phyloP scores from a whole-genome alignment of 2,797 vertebrate species.

The Geotrypetes seraphini region DNA sequence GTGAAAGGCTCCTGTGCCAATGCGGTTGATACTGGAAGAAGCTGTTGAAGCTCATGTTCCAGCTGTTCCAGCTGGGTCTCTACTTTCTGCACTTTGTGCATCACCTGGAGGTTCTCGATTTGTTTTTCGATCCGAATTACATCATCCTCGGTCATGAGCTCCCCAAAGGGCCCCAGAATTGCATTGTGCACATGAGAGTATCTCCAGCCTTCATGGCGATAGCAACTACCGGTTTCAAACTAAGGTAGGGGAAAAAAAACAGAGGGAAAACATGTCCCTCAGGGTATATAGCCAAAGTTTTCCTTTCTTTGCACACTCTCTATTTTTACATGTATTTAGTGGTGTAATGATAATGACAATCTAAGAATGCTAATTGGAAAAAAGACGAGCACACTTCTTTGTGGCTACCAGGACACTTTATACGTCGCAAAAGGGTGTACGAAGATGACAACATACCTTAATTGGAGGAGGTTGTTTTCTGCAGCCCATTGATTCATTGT shows the following conservation, averaged over 20 bases:
- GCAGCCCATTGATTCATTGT: neutral
- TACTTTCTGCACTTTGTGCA: conserved; percentile 78
- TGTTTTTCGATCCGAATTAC: conserved; percentile 81
- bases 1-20: conserved; percentile 64
- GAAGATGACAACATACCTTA: neutral
- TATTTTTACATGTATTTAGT: conserved; percentile 77
- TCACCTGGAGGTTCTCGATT: conserved; percentile 88
- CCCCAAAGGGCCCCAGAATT: conserved; percentile 79
- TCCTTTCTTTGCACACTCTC: conserved; percentile 45
- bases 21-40: conserved; percentile 65
- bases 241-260: conserved; percentile 65
- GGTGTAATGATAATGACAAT: conserved; percentile 76
- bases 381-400: no score
- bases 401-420: no score
- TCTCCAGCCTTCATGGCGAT: conserved; percentile 73
- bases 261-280: conserved; percentile 62
- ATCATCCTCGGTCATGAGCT: conserved; percentile 85
- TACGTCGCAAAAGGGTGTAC: neutral
- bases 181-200: conserved; percentile 71
- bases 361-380: neutral
- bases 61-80: conserved; percentile 70
- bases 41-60: conserved; percentile 71
- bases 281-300: conserved; percentile 30
- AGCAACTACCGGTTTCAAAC: conserved; percentile 72
- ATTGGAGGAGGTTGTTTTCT: neutral